These are phyloP conservation scores for Herpetotheres cachinnans DNA, from an alignment of 2,113 vertebrate species.

Conservation along the genomic window DNA sequence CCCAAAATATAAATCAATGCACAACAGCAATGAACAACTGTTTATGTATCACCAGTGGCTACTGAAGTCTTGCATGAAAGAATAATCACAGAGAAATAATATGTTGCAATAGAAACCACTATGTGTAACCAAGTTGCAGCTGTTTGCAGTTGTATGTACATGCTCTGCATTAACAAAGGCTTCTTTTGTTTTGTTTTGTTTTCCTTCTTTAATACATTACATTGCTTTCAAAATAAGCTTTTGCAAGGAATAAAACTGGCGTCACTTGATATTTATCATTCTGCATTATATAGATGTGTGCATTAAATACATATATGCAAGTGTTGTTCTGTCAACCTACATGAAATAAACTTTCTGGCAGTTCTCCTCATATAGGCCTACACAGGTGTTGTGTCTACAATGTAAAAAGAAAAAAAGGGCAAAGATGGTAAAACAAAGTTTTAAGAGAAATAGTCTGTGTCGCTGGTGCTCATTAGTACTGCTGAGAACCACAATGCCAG, in stretches of 20 bases:
- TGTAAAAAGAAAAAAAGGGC: accelerated
- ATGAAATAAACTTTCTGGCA: not conserved
- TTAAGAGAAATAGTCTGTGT: not conserved
- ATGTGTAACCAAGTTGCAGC: accelerated
- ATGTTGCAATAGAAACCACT: not conserved
- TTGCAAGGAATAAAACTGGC: not conserved
- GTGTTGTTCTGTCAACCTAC: not conserved
- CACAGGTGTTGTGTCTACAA: not conserved
- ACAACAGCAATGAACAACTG: not conserved
- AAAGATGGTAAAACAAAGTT: not conserved
- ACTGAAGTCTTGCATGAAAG: not conserved
- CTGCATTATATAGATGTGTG: not conserved
- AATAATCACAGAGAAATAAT: not conserved
- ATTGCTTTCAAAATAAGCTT: not conserved
- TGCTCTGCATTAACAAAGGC: not conserved
- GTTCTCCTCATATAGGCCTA: not conserved
- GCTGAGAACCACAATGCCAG: not conserved
- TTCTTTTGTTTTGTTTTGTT: not conserved
- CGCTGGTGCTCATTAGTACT: not conserved
- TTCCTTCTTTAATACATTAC: not conserved
- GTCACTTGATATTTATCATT: not conserved
- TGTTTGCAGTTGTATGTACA: not conserved
- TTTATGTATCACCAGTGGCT: not conserved
- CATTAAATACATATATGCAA: not conserved
- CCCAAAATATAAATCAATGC: not conserved